A percentile compares a stretch with the other conserved stretches of the same genome.
These are phyloP conservation scores for Notoglanidium macrostoma DNA, from an alignment of 2,797 vertebrate genomes.

Conservation along the genomic window DNA sequence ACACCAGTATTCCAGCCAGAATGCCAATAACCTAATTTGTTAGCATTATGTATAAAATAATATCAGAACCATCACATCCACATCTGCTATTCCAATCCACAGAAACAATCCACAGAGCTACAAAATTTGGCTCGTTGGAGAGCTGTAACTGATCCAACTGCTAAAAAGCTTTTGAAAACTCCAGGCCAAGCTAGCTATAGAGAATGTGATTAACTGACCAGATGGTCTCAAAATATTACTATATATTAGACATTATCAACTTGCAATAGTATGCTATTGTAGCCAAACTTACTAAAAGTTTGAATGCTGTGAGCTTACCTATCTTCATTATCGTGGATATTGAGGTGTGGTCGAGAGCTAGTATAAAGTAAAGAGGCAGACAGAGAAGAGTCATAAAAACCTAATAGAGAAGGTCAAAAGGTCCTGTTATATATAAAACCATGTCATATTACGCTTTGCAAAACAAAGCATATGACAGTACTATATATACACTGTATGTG, in stretches of 20 bases:
- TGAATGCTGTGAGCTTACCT: constrained; percentile 66
- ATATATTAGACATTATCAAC: neutral
- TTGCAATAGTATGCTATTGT: neutral
- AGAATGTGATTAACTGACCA: neutral
- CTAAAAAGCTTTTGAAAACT: constrained; percentile 10
- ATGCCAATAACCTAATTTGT: neutral
- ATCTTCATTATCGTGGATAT: constrained; percentile 73
- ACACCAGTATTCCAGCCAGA: too few species aligned
- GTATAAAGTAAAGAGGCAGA: constrained; percentile 52
- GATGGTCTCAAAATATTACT: neutral
- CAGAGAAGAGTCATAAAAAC: constrained; percentile 19
- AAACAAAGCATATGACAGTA: neutral
- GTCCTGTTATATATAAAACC: neutral
- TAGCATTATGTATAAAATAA: neutral
- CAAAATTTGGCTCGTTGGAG: neutral
- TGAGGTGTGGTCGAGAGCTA: constrained; percentile 69
- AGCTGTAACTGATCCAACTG: neutral
- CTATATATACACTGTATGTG: too few species aligned
- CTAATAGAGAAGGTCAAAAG: neutral
- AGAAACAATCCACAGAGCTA: neutral
- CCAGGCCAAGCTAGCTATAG: neutral
- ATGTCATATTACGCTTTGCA: too few species aligned
- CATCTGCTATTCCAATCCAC: neutral
- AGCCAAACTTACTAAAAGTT: neutral
- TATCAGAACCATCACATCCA: neutral